These are phyloP conservation scores for Leptopilina syphax DNA, from an alignment of 2,888 invertebrate genomes.

Conservation along the genomic window DNA sequence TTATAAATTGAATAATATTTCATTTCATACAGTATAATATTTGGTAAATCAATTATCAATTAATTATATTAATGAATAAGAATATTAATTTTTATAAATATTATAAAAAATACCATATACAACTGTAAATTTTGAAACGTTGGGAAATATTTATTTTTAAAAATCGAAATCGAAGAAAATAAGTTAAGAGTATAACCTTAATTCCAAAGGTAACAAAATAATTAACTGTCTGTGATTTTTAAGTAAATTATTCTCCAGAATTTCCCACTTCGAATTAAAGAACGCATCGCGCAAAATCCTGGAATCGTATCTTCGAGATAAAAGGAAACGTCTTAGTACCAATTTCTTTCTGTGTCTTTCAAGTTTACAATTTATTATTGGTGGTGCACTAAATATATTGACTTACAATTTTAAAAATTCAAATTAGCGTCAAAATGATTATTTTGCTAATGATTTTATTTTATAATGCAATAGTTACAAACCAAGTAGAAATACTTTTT, in stretches of 20 bases:
- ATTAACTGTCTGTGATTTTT: neutral
- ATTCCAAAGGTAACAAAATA: neutral
- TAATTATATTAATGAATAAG: too few species aligned
- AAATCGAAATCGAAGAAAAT: neutral
- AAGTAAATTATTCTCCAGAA: neutral
- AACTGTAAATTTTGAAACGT: too few species aligned
- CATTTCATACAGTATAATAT: too few species aligned
- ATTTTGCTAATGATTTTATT: neutral
- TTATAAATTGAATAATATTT: too few species aligned
- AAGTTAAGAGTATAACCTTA: neutral
- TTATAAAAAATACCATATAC: too few species aligned
- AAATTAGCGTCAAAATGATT: neutral
- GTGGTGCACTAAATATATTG: too few species aligned
- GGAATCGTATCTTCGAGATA: neutral
- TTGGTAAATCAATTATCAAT: too few species aligned
- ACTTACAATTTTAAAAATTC: too few species aligned
- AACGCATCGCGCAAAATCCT: constrained; percentile 14
- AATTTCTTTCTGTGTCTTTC: constrained; percentile 21
- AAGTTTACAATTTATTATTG: neutral
- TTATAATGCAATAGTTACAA: neutral
- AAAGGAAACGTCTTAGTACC: neutral
- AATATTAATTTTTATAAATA: too few species aligned
- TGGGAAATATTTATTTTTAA: too few species aligned
- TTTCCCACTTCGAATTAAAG: constrained; percentile 5
- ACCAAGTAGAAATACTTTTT: neutral